Evolutionary conservation across 1,140 invertebrate genomes (phyloP), one percentile per base, ranked within the genome.

Genomic region (Steinernema feltiae): DNA sequence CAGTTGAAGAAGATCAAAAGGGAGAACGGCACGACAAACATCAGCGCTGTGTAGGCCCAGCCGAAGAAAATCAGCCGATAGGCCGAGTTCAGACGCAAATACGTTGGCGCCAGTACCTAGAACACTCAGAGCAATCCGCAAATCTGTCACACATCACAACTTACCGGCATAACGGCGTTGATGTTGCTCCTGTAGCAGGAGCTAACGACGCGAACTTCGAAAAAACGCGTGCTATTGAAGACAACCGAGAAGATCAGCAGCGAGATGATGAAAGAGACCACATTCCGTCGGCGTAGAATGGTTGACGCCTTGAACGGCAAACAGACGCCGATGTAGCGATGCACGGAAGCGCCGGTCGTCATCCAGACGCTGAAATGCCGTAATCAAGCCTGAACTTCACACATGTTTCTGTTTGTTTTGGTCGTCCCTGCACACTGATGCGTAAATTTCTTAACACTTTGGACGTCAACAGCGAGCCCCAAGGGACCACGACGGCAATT

Each of bases 321-420:
- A 69, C 79, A 80, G 31, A 80, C 79, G 18, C 79, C 79, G 48
- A 80, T 79, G 74, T 78, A 80, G 7, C 79, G 76, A 74, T 80
- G 79, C 0, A 80, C 71, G 1, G 79, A 80, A 0, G 78, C 77
- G 1, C 76, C 76, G 17, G 78, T 76, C 12, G 79, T 80, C 79
- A 80, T 80, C 70, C 71, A 80, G 0, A 80, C 79, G 72, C 79
- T 80, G 71, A 30, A 79, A 70, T n/a, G n/a, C n/a, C n/a, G n/a
- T n/a, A 48, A 1, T 24, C 1, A 30, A 15, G 70, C 30, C 29
- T 73, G 24, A 63, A 21, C 15, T 27, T 41, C 18, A n/a, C n/a
- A n/a, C n/a, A n/a, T n/a, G n/a, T n/a, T n/a, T n/a, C n/a, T n/a
- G n/a, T n/a, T n/a, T n/a, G n/a, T n/a, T n/a, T n/a, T n/a, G n/a